A percentile compares a stretch with the other conserved stretches of the same genome.
Conservation (phyloP, 2,797 vertebrate genomes). For the Pangasius krempfi region DNA sequence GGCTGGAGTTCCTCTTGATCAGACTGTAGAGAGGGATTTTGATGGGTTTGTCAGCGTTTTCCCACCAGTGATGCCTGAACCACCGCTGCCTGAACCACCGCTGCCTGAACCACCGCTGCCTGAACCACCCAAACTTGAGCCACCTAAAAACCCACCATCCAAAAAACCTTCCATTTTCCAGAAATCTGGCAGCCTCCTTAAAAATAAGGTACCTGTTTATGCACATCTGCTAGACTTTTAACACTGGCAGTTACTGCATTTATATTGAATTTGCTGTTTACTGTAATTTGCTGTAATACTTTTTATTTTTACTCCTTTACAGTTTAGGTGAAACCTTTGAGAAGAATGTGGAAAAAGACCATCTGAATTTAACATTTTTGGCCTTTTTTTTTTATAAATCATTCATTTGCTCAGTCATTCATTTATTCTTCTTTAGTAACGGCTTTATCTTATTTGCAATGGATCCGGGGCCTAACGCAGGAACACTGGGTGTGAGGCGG, state of each 20-base stretch:
- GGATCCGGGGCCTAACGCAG: background rate
- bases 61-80: slow-evolving; percentile 34
- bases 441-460: background rate
- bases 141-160: slow-evolving; percentile 39
- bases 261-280: background rate
- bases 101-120: slow-evolving; percentile 37
- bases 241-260: background rate
- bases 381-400: background rate
- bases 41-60: slow-evolving; percentile 55
- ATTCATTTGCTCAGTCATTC: background rate
- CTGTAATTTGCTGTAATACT: too few species aligned
- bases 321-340: slow-evolving; percentile 70
- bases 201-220: slow-evolving; percentile 65
- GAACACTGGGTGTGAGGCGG: background rate
- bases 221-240: background rate
- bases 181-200: slow-evolving; percentile 73
- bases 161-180: slow-evolving; percentile 71
- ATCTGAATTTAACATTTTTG: background rate
- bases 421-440: background rate
- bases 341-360: background rate
- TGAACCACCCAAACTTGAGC: slow-evolving; percentile 5
- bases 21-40: background rate
- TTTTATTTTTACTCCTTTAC: slow-evolving; percentile 30
- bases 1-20: slow-evolving; percentile 41
- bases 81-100: slow-evolving; percentile 33